A percentile compares a stretch with the other conserved stretches of the same genome.
phyloP scores from a whole-genome alignment of 2,888 invertebrate species.

The Cerastis rubricosa region DNA sequence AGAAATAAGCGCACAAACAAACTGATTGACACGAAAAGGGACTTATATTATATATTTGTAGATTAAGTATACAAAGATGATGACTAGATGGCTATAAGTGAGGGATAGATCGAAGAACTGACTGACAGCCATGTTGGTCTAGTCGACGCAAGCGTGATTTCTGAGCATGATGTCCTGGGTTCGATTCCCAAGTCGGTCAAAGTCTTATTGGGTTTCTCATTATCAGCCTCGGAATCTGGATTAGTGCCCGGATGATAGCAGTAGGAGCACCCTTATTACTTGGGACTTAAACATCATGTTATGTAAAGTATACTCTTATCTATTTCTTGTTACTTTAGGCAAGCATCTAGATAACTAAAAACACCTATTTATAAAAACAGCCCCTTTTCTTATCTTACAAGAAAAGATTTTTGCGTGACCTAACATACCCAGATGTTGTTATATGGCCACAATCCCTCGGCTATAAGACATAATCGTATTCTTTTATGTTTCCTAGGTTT shows the following conservation, averaged over 20 bases:
- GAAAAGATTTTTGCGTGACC: background rate
- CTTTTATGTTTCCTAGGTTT: constrained; percentile 44
- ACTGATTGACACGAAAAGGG: background rate
- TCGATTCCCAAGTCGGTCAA: no score
- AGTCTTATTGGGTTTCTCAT: no score
- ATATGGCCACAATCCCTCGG: constrained; percentile 3
- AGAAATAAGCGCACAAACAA: background rate
- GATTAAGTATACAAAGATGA: no score
- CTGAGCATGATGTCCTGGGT: no score
- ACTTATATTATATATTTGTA: background rate
- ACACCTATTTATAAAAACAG: background rate
- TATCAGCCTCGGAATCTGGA: no score
- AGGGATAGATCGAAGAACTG: background rate
- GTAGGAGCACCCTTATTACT: no score
- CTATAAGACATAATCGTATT: constrained; percentile 35
- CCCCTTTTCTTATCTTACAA: constrained; percentile 1
- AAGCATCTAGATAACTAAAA: background rate
- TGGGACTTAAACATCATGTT: no score
- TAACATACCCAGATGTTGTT: constrained; percentile 3
- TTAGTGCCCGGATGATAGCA: no score
- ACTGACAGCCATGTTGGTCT: no score
- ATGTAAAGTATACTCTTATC: no score
- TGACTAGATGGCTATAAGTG: background rate
- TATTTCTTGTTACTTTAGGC: background rate
- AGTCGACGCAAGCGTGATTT: no score